These are phyloP conservation scores for Drosophila sordidula DNA, from an alignment of 2,888 invertebrate genomes.

Conservation along the genomic window DNA sequence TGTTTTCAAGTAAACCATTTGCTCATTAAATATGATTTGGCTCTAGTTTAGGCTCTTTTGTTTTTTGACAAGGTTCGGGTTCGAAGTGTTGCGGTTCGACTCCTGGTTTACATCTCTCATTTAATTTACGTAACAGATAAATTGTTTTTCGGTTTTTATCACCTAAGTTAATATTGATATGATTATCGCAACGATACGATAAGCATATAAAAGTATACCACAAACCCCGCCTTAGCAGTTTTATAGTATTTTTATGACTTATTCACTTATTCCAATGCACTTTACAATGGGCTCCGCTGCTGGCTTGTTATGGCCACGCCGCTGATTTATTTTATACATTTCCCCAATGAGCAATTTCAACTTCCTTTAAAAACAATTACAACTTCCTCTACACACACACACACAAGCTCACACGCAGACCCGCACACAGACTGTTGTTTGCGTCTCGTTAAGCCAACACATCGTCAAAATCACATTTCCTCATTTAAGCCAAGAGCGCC, in stretches of 20 bases:
- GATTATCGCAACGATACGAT: background rate
- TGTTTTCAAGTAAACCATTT: no score
- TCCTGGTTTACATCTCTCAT: background rate
- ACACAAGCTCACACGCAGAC: slow-evolving; percentile 13
- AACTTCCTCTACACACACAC: slow-evolving; percentile 61
- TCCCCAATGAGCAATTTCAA: slow-evolving; percentile 76
- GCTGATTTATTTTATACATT: slow-evolving; percentile 76
- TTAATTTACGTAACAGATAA: background rate
- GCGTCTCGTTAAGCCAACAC: slow-evolving; percentile 76
- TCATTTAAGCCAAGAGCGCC: slow-evolving; percentile 48
- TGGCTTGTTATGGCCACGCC: slow-evolving; percentile 28
- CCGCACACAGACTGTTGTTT: slow-evolving; percentile 25
- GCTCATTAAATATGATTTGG: no score
- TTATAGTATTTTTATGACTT: slow-evolving; percentile 18
- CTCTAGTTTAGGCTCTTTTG: no score
- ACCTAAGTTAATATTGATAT: background rate
- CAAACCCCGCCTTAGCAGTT: background rate
- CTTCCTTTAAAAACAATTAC: slow-evolving; percentile 81
- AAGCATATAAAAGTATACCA: background rate
- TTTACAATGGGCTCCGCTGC: slow-evolving; percentile 19
- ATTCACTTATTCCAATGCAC: slow-evolving; percentile 21
- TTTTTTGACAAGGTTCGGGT: no score
- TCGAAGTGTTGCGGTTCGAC: no score
- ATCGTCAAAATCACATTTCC: slow-evolving; percentile 83
- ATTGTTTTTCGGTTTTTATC: slow-evolving; percentile 1